Conservation (phyloP, 2,113 vertebrate species). For the Semnopithecus entellus region DNA sequence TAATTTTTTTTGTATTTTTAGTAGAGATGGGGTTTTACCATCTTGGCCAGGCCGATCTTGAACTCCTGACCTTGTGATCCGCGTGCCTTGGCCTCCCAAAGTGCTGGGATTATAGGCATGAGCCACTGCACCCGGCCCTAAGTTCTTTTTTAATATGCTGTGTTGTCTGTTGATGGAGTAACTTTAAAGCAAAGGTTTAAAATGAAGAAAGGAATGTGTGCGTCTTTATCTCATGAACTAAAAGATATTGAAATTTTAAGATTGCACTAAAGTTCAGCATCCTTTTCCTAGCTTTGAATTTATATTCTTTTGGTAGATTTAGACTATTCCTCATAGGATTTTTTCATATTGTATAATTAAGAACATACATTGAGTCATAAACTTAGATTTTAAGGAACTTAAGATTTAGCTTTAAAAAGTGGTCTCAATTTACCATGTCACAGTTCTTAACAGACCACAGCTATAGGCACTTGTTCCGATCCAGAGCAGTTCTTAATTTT, state of each 20-base stretch:
- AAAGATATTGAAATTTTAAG: constrained; percentile 36
- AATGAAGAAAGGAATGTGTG: not conserved
- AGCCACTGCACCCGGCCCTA: not conserved
- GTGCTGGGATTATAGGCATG: no score
- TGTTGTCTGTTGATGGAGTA: constrained; percentile 10
- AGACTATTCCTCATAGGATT: constrained; percentile 65
- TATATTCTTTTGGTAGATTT: constrained; percentile 74
- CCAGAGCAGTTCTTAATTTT: not conserved
- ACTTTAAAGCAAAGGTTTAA: constrained; percentile 45
- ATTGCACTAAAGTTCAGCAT: constrained; percentile 51
- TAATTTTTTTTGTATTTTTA: no score
- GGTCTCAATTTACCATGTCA: constrained; percentile 49
- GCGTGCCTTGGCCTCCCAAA: no score
- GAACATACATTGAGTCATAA: constrained; percentile 67
- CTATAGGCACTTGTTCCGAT: not conserved
- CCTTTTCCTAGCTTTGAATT: constrained; percentile 75
- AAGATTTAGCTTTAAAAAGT: constrained; percentile 58
- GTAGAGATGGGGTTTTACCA: no score
- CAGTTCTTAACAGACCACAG: not conserved
- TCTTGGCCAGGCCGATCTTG: no score
- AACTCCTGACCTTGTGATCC: no score
- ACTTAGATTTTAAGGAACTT: constrained; percentile 37
- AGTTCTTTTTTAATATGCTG: not conserved
- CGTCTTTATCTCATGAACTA: constrained; percentile 48
- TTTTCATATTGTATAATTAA: constrained; percentile 64